Percentiles rank a stretch among this genome's conserved stretches.
Evolutionary conservation across 30 jellyfish, hydroid and myxozoan species (phyloP).

Genomic region (Calvadosia cruxmelitensis): DNA sequence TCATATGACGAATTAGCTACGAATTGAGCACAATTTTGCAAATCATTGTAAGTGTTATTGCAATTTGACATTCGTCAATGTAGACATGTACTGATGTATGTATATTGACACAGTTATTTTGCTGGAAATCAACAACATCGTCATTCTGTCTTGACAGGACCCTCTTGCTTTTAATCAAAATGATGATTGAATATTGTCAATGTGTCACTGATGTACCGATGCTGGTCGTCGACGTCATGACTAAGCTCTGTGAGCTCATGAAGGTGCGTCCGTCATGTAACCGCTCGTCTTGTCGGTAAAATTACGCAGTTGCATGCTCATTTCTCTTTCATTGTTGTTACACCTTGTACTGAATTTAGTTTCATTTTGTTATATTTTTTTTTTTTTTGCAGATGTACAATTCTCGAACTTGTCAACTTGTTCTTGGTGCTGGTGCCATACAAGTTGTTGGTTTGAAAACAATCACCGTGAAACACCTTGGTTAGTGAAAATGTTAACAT

Average conservation of each 20-base stretch:
- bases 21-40: too few relatives aligned
- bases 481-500: constrained; percentile 9
- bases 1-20: too few relatives aligned
- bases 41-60: too few relatives aligned
- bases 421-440: constrained; percentile 99
- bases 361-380: not conserved
- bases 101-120: too few relatives aligned
- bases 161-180: constrained; percentile 56
- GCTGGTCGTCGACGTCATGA: constrained; percentile 68
- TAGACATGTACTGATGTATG: not conserved
- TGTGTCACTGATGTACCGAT: constrained; percentile 95
- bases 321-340: too few relatives aligned
- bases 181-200: constrained; percentile 88
- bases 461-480: constrained; percentile 87
- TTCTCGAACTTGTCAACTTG: constrained; percentile 92
- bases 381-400: constrained; percentile 48
- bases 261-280: constrained; percentile 61
- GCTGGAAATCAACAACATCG: too few relatives aligned
- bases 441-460: constrained; percentile 89
- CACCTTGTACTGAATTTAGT: too few relatives aligned
- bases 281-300: too few relatives aligned
- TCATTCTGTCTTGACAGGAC: constrained; percentile 46
- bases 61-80: not conserved
- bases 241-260: constrained; percentile 74
- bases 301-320: too few relatives aligned